These are phyloP conservation scores for Callyntrura sp. DNA, from an alignment of 2,888 invertebrate species.

Conservation along the genomic window DNA sequence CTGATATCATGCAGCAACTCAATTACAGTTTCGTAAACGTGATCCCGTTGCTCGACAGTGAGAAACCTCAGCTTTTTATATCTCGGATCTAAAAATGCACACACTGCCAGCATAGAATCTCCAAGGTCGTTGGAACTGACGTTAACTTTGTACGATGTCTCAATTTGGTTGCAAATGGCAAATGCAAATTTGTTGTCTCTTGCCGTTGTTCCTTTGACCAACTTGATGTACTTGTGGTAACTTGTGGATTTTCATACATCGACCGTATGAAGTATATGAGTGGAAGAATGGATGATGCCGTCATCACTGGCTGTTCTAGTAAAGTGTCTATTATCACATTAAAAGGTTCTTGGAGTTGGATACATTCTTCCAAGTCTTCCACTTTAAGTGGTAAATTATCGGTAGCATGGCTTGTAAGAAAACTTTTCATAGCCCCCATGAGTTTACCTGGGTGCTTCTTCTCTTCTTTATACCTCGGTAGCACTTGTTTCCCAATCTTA, in stretches of 20 bases:
- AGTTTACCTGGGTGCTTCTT: slow-evolving; percentile 70
- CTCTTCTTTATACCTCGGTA: slow-evolving; percentile 55
- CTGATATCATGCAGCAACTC: slow-evolving; percentile 21
- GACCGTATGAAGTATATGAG: slow-evolving; percentile 51
- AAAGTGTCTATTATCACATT: slow-evolving; percentile 72
- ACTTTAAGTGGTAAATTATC: slow-evolving; percentile 15
- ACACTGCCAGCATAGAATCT: slow-evolving; percentile 36
- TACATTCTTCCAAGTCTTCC: slow-evolving; percentile 32
- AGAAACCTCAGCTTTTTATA: slow-evolving; percentile 74
- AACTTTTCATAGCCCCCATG: slow-evolving; percentile 23
- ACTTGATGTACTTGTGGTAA: not conserved
- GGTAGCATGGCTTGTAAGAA: not conserved
- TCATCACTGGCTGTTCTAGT: slow-evolving; percentile 56
- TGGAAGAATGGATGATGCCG: slow-evolving; percentile 50
- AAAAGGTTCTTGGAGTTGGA: slow-evolving; percentile 66
- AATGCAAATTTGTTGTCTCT: not conserved
- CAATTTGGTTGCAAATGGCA: slow-evolving; percentile 51
- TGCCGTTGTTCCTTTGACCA: slow-evolving; percentile 40
- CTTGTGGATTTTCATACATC: not conserved
- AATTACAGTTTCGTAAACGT: slow-evolving; percentile 8
- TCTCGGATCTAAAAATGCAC: slow-evolving; percentile 73
- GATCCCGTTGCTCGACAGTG: slow-evolving; percentile 46
- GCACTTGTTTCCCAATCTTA: slow-evolving; percentile 63
- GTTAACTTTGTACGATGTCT: slow-evolving; percentile 62
- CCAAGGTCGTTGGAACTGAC: slow-evolving; percentile 42